Percentiles rank a stretch among this genome's conserved stretches.
Evolutionary conservation across 2,113 vertebrate genomes (phyloP).

Genomic region (Casuarius casuarius): DNA sequence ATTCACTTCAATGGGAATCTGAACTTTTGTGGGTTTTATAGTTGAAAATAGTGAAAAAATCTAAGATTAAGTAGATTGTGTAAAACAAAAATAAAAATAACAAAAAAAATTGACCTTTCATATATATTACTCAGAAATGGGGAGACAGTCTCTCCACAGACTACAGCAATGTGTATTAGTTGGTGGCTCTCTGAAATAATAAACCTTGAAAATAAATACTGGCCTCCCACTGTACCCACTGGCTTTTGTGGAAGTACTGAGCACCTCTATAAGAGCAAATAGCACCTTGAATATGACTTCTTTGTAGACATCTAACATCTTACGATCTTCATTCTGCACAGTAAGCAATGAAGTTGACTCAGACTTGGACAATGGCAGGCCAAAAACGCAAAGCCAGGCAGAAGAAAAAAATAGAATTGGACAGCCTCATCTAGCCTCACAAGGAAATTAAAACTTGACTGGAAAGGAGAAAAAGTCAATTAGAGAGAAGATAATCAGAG

Average conservation of each 20-base stretch:
- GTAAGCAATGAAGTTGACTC: background rate
- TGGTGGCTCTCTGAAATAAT: background rate
- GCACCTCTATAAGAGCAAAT: background rate
- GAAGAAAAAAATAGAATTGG: conserved; percentile 20
- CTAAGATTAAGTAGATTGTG: background rate
- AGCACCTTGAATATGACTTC: background rate
- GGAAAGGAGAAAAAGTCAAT: conserved; percentile 58
- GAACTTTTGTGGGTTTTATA: background rate
- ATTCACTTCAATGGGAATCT: background rate
- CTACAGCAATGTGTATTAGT: background rate
- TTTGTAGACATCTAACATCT: background rate
- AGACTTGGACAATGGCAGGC: background rate
- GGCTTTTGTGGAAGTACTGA: background rate
- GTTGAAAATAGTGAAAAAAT: background rate
- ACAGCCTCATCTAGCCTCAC: background rate
- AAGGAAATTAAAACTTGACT: conserved; percentile 60
- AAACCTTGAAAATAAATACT: background rate
- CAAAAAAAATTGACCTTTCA: background rate
- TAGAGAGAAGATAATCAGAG: conserved; percentile 59
- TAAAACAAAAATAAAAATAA: background rate
- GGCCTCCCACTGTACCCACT: background rate
- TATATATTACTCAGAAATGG: background rate
- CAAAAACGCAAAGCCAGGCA: conserved; percentile 1
- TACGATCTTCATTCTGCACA: background rate
- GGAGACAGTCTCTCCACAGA: background rate